phyloP scores from a whole-genome alignment of 2,797 vertebrate species.

The Bradypodion ventrale region DNA sequence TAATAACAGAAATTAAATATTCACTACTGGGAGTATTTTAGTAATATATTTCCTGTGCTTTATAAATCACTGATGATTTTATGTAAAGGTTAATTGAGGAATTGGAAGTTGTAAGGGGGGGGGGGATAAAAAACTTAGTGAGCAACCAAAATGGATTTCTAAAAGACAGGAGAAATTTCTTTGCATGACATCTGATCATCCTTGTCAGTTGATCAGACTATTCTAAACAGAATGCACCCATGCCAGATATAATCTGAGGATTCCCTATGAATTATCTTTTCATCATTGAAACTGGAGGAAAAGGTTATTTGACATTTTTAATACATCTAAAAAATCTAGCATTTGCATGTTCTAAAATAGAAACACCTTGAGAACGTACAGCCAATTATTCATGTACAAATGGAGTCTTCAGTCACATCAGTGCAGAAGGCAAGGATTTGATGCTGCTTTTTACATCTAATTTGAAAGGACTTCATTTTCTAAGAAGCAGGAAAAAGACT shows the following conservation, averaged over 20 bases:
- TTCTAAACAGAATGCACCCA: neutral
- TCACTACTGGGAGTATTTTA: neutral
- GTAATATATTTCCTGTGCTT: neutral
- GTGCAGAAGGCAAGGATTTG: accelerated
- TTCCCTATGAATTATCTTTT: neutral
- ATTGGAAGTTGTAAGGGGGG: neutral
- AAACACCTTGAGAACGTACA: neutral
- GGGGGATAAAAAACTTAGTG: neutral
- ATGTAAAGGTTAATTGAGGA: neutral
- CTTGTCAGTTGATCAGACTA: neutral
- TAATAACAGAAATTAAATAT: neutral
- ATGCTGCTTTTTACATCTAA: neutral
- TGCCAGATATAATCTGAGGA: neutral
- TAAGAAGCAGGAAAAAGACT: neutral
- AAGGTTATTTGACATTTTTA: neutral
- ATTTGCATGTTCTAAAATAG: slow-evolving; percentile 13
- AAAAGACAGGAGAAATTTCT: neutral
- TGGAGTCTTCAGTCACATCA: neutral
- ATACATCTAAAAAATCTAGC: neutral
- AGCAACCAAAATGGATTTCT: neutral
- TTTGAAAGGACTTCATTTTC: slow-evolving; percentile 12
- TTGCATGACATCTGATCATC: neutral
- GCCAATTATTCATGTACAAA: slow-evolving; percentile 12
- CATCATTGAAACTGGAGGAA: neutral
- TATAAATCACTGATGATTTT: neutral